A percentile compares a stretch with the other conserved stretches of the same genome.
Evolutionary conservation across 2,888 invertebrate species (phyloP).

Genomic region (Lepetodrilus schrolli): DNA sequence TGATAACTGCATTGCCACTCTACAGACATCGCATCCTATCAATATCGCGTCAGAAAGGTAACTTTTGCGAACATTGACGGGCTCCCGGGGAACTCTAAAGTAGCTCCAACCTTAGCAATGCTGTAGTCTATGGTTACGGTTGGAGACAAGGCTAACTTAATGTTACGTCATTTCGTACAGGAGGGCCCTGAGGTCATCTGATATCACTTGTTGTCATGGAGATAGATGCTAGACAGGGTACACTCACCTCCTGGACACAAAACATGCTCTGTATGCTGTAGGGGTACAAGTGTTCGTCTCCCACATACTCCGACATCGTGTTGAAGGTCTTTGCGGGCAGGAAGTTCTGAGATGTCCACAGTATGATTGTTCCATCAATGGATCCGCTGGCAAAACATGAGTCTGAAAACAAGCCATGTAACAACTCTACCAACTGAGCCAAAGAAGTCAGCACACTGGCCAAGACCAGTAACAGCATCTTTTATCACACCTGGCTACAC

Average conservation of each 20-base stretch:
- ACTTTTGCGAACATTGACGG: no score
- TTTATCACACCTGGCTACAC: no score
- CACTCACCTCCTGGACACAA: constrained; percentile 59
- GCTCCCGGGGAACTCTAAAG: no score
- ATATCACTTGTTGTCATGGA: not conserved
- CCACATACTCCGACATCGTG: constrained; percentile 59
- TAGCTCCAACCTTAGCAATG: not conserved
- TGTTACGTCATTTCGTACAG: not conserved
- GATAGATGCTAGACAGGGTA: not conserved
- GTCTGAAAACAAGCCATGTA: constrained; percentile 43
- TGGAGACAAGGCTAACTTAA: no score
- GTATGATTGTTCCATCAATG: constrained; percentile 68
- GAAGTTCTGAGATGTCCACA: constrained; percentile 67
- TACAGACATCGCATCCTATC: no score
- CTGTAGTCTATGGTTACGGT: no score
- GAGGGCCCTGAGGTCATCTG: not conserved
- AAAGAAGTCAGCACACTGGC: no score
- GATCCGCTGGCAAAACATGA: constrained; percentile 69
- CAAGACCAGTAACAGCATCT: no score
- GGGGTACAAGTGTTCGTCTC: constrained; percentile 59
- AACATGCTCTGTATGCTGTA: constrained; percentile 68
- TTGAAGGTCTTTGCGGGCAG: constrained; percentile 56
- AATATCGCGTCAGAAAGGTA: no score
- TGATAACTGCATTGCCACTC: no score
- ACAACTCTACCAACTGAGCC: no score